A percentile compares a stretch with the other conserved stretches of the same genome.
These are phyloP conservation scores for Ypsolopha scabrella DNA, from an alignment of 2,888 invertebrate species.

Conservation along the genomic window DNA sequence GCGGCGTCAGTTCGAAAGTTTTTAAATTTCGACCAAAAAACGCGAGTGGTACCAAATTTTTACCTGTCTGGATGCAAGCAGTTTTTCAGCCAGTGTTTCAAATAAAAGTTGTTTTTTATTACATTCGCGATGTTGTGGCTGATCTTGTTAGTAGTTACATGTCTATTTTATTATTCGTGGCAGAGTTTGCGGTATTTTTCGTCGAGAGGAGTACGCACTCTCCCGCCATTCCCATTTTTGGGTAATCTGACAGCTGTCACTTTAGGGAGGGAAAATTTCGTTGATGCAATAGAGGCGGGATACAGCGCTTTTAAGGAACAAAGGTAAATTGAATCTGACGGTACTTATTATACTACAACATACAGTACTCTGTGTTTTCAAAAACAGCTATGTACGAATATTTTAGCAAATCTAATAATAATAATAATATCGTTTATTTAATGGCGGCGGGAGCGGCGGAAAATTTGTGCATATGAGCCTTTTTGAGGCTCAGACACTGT, in stretches of 20 bases:
- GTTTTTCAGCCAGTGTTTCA: neutral
- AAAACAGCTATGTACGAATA: no score
- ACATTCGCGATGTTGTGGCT: conserved; percentile 17
- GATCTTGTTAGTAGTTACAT: conserved; percentile 24
- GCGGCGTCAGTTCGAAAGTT: neutral
- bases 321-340: conserved; percentile 19
- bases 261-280: conserved; percentile 37
- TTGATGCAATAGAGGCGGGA: conserved; percentile 37
- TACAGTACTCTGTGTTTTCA: neutral
- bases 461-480: no score
- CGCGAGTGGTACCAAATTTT: neutral
- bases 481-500: no score
- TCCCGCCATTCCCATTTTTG: conserved; percentile 34
- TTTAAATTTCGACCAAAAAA: neutral
- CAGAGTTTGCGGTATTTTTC: conserved; percentile 33
- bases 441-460: no score
- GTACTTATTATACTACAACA: neutral
- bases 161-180: conserved; percentile 28
- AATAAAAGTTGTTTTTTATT: neutral
- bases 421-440: no score
- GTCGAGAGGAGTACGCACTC: conserved; percentile 29
- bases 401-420: no score
- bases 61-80: neutral
- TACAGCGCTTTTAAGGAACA: conserved; percentile 37
- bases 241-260: conserved; percentile 44